Evolutionary conservation across 2,113 vertebrate species (phyloP), one percentile per base, ranked within the genome.

Genomic region (Pygoscelis adeliae): DNA sequence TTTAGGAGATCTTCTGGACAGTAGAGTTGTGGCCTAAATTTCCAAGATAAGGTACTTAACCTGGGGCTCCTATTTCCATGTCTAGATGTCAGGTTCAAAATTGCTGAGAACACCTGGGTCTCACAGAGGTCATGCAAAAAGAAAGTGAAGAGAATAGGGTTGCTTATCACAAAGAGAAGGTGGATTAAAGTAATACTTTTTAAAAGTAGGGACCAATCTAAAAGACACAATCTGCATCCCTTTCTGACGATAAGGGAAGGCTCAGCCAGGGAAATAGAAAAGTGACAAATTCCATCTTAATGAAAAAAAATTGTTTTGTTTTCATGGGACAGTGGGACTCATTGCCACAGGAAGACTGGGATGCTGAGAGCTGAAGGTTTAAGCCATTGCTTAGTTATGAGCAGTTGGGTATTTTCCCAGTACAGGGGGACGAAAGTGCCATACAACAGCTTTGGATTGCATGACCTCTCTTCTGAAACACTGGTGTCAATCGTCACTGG

Each of bases 281-380:
- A 91, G 84, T 85, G 87, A 59, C 66, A 95, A 96, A 95, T 87
- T 96, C 85, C 55, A 80, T 83, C 77, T 87, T 94, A 69, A 79
- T 87, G 40, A 77, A 84, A 94, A 86, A 6, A 95, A 89, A 84
- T 62, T 0, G 44, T 46, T 95, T 85, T 76, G 29, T 59, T 93
- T 93, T 93, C 11, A 1, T 89, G 81, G 62, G 56, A 89, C 76
- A 72, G 46, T 5, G 1, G 36, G 29, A 91, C 40, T 93, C 81
- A 12, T 16, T 49, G 56, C 91, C 61, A 87, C 70, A 62, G 56
- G 58, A 96, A 87, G 62, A 42, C 27, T 73, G 73, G 53, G 32
- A 85, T 82, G 70, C 46, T 1, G 17, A 90, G 62, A 67, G 47
- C 44, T 86, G 62, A 86, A 95, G 59, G n/a, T 79, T 93, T 89